Base-by-base conservation (phyloP, 2,113 vertebrate genomes). In the Naja naja region DNA sequence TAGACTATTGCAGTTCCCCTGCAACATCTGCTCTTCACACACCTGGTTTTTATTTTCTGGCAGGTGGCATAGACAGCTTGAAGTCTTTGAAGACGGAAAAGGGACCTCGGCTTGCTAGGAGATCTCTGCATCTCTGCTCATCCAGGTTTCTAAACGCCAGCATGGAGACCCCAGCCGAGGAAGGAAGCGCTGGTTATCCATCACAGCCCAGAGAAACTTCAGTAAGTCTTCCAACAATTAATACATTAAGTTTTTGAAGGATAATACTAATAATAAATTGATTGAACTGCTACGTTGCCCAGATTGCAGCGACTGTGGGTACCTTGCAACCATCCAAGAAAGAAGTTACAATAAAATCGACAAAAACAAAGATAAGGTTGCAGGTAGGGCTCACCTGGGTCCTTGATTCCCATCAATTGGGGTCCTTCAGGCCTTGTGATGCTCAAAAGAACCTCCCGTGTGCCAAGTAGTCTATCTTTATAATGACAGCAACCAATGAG, bases 181-280 rank as follows among this genome's bases (percentile, higher is more conserved):
- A 92, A 91, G 12, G 16, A 23, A 95, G 93, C 93, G 52, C 94
- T 22, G 34, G 5, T 53, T 93, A 30, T 43, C 64, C 94, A 11
- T n/a, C 95, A 1, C 94, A 93, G 93, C 97, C 97, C 52, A 64
- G 95, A 34, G 94, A 97, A 0, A 88, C 95, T 87, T 98, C 96
- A 0, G 98, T 98, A 97, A 98, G 97, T 97, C 14, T 88, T 43
- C 88, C 89, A 27, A 30, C 7, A 2, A 16, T 87, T 45, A 18
- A 25, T 12, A 22, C 25, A 52, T 60, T 30, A 58, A 39, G 1
- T 8, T 7, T 64, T 87, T 64, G 55, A 60, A 9, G 18, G 20
- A 6, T 25, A n/a, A 11, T n/a, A 2, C 8, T 39, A 23, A 43
- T 43, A 22, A 20, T 39, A 81, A 49, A 39, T 81, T 43, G 34